Evolutionary conservation across 2,113 vertebrate species (phyloP), one percentile per base, ranked within the genome.

Genomic region (Nesogale talazaci): DNA sequence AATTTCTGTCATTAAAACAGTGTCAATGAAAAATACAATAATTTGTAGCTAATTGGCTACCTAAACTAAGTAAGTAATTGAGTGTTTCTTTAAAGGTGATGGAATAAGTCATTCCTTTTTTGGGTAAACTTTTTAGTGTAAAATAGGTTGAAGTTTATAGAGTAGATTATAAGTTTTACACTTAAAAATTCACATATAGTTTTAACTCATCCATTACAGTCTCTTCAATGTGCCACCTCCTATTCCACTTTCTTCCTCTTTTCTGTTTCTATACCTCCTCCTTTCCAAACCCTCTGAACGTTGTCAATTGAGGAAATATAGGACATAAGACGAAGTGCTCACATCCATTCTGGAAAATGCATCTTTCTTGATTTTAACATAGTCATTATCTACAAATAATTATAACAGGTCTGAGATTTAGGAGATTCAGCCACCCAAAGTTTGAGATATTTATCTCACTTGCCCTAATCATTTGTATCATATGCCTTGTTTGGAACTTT

Each of bases 41-140:
- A 65, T 23, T 27, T 23, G 61, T 65, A 65, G 61, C 6, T 23
- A 61, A 17, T 52, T 27, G 25, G 38, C 16, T 34, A 72, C 79
- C 83, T 88, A 72, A 88, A 20, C 25, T 65, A 88, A 42, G 16
- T 52, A 52, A 52, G 46, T 46, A 88, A 42, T 85, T 88, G 46
- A 12, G 92, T 75, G 25, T 36, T 76, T 74, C 57, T 67, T 86
- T 89, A 40, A 67, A 88, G 25, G 69, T 93, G n/a, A 85, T 84
- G n/a, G 20, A 6, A 92, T 22, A 67, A 67, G 9, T 52, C 46
- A 52, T 6, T 52, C 46, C 46, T 52, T 52, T 52, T 6, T 52
- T 52, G 10, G 46, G 46, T 52, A 52, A 52, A 52, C 46, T 52
- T 46, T 46, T 46, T 52, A 52, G 10, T 52, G 14, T 52, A 52